Evolutionary conservation across 2,797 vertebrate species (phyloP), one percentile per base, ranked within the genome.

Genomic region (Chromis chromis): DNA sequence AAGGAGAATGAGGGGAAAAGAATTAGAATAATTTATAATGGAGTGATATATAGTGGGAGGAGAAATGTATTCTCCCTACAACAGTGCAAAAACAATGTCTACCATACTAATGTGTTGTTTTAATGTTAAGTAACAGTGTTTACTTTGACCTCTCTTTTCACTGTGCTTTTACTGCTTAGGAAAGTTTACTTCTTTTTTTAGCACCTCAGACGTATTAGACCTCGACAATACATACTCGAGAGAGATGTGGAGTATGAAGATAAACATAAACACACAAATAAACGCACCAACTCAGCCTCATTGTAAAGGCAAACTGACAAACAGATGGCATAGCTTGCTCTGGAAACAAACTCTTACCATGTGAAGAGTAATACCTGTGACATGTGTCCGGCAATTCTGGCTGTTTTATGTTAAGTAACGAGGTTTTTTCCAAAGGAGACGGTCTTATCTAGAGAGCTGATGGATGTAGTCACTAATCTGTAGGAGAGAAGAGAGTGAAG

Each of bases 361-460:
- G 69, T 68, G 76, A 60, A 56, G 72, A 74, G 64, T 77, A 81
- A 79, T 92, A 94, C 94, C 97, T 97, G 95, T 96, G 96, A 95
- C 96, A 97, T 96, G 96, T 96, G 94, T 96, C 95, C 94, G 93
- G 95, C 67, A 91, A 92, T 84, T 95, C 94, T 92, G 94, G 90
- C 77, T 95, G 91, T 65, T 95, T 91, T 92, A 93, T 94, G 88
- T 92, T 63, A 94, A 89, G 86, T 94, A 91, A 82, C 94, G 90
- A 89, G 25, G 92, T 94, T 95, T 95, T n/a, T 95, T 85, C 67
- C 60, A 52, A 62, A 93, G 89, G 94, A 95, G 94, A 82, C 87
- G 80, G 90, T 93, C 88, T 95, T 95, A 86, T 92, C 93, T 92
- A 93, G 93, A 92, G 94, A 96, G 92, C 91, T 91, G 95, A 94